Percentiles rank a stretch among this genome's conserved stretches.
Conservation (phyloP, 2,797 vertebrate genomes). For the Siniperca undulata region DNA sequence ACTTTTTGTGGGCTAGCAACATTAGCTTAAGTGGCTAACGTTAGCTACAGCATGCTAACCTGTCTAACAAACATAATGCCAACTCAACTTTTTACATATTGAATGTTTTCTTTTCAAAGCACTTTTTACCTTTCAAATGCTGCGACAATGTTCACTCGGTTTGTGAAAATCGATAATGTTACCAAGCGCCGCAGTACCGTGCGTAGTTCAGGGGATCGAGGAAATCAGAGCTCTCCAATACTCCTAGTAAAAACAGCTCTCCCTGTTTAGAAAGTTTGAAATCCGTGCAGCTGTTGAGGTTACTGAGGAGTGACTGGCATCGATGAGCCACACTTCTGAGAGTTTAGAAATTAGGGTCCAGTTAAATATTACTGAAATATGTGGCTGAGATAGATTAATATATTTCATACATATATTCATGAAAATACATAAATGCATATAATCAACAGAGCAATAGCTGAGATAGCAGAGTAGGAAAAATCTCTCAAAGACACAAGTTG, state of each 20-base stretch:
- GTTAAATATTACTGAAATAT: slow-evolving; percentile 27
- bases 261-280: slow-evolving; percentile 16
- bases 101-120: not conserved
- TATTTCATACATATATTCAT: slow-evolving; percentile 59
- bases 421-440: slow-evolving; percentile 30
- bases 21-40: not conserved
- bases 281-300: slow-evolving; percentile 1
- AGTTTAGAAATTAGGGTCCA: not conserved
- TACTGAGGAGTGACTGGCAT: not conserved
- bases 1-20: not conserved
- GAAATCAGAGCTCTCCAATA: not conserved
- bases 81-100: not conserved
- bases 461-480: slow-evolving; percentile 38
- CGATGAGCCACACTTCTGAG: not conserved
- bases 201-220: not conserved
- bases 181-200: rapidly evolving
- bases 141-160: too few species aligned
- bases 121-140: not conserved
- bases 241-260: not conserved
- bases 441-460: slow-evolving; percentile 32
- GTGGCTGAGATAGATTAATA: slow-evolving; percentile 37
- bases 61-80: not conserved
- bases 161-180: not conserved
- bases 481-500: slow-evolving; percentile 67
- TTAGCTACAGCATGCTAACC: slow-evolving; percentile 2